Evolutionary conservation across 2,797 vertebrate species (phyloP), one percentile per base, ranked within the genome.

Genomic region (Catharus ustulatus): DNA sequence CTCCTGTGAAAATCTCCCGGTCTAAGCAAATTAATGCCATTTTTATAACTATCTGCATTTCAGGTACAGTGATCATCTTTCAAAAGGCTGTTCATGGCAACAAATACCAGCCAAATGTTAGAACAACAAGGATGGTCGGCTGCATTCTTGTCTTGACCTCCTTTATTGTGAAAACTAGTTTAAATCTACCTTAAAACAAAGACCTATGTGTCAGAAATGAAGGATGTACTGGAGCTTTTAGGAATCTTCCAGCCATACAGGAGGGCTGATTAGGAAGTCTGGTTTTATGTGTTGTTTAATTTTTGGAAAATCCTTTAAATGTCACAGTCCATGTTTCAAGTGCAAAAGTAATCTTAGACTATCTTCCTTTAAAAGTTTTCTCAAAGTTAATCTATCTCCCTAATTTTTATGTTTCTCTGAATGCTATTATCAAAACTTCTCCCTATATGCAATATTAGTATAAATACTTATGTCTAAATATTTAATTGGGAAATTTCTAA

Each of bases 1-100:
- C 98, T 99, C 98, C 98, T 99, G 99, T 99, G 98, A 99, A 99
- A 99, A 99, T 99, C 98, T 99, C 98, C 98, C 96, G 95, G 98
- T 98, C 98, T 98, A 99, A 99, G 99, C 99, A 99, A 99, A 99
- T 99, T 99, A 99, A 99, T 99, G 98, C 98, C 98, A 98, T 98
- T 99, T 98, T 97, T 97, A 98, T 98, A 97, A 99, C 98, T 98
- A 98, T 98, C 98, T 98, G 95, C 98, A 97, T 99, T 99, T 99
- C 99, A 99, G 99, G 98, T 98, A 98, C 98, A 98, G 97, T 96
- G 98, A 98, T 98, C 98, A 98, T 98, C 98, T 98, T 98, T 98
- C 97, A 98, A 98, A 98, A 93, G 89, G 82, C 92, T 52, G 73
- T 52, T 94, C 74, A 5, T 46, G 66, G 94, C 92, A 93, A 59